These are phyloP conservation scores for Perca schrenkii DNA, from an alignment of 2,113 vertebrate genomes.

Conservation along the genomic window DNA sequence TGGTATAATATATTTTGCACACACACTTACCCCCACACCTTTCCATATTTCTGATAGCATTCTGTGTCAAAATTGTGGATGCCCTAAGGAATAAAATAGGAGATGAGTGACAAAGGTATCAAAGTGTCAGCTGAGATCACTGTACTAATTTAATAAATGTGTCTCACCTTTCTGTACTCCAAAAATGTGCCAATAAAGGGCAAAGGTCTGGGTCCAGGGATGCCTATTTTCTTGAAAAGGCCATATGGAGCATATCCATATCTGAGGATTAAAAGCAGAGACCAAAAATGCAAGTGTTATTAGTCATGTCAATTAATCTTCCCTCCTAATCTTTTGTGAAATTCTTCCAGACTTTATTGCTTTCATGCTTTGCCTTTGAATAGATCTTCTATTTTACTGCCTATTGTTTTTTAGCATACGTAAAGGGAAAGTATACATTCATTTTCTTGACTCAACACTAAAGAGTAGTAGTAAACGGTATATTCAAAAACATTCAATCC, in stretches of 20 bases:
- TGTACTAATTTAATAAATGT: neutral
- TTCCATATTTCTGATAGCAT: constrained; percentile 84
- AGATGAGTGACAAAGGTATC: neutral
- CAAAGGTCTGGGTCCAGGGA: constrained; percentile 82
- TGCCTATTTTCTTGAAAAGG: constrained; percentile 83
- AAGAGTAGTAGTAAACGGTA: neutral
- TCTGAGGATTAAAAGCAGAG: constrained; percentile 60
- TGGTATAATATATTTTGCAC: neutral
- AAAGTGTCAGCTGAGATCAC: neutral
- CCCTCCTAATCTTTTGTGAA: neutral
- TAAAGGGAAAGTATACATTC: neutral
- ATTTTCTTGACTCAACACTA: neutral
- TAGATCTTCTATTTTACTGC: neutral
- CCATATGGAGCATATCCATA: constrained; percentile 82
- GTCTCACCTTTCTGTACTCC: constrained; percentile 76
- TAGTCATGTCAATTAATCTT: neutral
- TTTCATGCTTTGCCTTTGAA: neutral
- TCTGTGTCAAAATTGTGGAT: constrained; percentile 73
- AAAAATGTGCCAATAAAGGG: constrained; percentile 84
- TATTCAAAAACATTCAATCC: neutral
- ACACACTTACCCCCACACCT: constrained; percentile 82
- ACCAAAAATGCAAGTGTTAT: neutral
- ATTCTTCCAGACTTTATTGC: neutral
- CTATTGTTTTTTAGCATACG: neutral
- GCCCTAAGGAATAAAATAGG: constrained; percentile 68